Percentiles rank a stretch among this genome's conserved stretches.
These are phyloP conservation scores for Magallana nippona DNA, from an alignment of 2,888 invertebrate genomes.

Conservation along the genomic window DNA sequence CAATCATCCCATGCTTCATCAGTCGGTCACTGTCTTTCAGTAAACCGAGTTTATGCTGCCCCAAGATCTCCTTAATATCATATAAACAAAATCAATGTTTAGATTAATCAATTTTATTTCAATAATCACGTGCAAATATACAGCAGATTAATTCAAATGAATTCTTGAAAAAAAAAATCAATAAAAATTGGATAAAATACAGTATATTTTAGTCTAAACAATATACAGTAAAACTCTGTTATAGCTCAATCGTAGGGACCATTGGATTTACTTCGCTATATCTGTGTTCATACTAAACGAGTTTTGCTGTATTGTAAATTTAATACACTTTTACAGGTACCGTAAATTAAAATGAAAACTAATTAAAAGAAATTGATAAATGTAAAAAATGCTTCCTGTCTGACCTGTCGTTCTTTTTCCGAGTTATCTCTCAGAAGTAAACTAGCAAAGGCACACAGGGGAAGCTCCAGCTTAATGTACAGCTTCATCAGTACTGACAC, in stretches of 20 bases:
- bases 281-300: no score
- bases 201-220: no score
- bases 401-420: neutral
- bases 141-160: neutral
- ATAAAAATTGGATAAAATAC: no score
- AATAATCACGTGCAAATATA: neutral
- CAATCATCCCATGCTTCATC: slow-evolving; percentile 36
- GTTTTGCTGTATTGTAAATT: no score
- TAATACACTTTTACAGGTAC: no score
- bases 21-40: slow-evolving; percentile 36
- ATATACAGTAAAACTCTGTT: no score
- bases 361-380: neutral
- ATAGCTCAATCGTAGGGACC: no score
- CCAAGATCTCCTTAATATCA: slow-evolving; percentile 26
- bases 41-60: slow-evolving; percentile 28
- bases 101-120: no score
- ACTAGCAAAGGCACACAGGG: slow-evolving; percentile 66
- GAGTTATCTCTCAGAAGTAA: slow-evolving; percentile 49
- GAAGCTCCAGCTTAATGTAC: slow-evolving; percentile 64
- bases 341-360: no score
- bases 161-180: no score
- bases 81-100: neutral
- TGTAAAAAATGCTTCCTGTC: neutral
- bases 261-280: no score
- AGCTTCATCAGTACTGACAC: slow-evolving; percentile 42